Conservation (phyloP, 2,113 vertebrate genomes). For the Prochilodus magdalenae region DNA sequence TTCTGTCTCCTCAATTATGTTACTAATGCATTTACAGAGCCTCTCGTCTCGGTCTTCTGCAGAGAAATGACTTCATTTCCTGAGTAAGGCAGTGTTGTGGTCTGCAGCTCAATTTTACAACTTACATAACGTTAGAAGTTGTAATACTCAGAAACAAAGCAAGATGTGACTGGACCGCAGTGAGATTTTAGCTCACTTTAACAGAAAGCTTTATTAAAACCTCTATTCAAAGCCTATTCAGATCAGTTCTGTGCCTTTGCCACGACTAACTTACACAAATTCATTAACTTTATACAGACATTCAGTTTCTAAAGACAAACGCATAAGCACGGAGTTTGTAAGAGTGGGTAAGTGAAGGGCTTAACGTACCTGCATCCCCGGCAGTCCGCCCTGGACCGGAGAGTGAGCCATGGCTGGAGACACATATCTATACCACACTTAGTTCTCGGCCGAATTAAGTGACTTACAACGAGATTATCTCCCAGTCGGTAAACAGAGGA, state of each 20-base stretch:
- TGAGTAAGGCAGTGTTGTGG: neutral
- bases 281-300: neutral
- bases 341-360: no score
- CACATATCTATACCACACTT: no score
- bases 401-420: conserved; percentile 94
- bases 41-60: neutral
- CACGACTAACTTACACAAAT: no score
- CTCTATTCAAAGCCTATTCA: no score
- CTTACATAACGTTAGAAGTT: neutral
- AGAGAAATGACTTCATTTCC: conserved; percentile 7
- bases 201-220: no score
- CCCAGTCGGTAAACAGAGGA: no score
- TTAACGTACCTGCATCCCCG: conserved; percentile 90
- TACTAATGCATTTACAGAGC: neutral
- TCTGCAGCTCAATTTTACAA: neutral
- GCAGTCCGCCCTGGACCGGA: conserved; percentile 89
- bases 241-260: no score
- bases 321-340: no score
- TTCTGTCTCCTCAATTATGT: neutral
- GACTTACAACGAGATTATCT: conserved; percentile 5
- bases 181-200: neutral
- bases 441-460: conserved; percentile 36
- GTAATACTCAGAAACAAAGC: neutral
- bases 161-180: neutral
- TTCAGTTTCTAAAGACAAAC: neutral